These are phyloP conservation scores for Pteropus rufus DNA, from an alignment of 2,797 vertebrate species.

Conservation along the genomic window DNA sequence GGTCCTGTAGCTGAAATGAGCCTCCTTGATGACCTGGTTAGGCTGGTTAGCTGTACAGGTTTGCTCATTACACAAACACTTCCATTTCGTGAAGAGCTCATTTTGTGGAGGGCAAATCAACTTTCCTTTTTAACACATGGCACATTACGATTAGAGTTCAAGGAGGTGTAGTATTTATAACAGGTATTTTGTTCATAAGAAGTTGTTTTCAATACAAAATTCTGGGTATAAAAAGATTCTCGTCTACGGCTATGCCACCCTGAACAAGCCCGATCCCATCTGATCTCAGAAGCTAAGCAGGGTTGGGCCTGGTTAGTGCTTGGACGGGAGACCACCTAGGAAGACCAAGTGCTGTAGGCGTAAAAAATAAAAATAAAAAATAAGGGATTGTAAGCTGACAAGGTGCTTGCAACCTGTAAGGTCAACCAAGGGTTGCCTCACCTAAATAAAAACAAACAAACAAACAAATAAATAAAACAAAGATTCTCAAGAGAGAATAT, in stretches of 20 bases:
- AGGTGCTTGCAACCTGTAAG: too few species aligned
- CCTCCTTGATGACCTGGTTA: background rate
- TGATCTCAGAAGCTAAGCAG: too few species aligned
- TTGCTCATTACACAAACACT: background rate
- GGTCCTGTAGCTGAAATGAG: background rate
- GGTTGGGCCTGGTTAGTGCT: too few species aligned
- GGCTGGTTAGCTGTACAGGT: background rate
- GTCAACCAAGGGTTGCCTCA: too few species aligned
- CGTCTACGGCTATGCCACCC: too few species aligned
- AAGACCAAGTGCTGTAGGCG: too few species aligned
- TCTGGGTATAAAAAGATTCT: background rate
- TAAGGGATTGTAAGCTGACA: too few species aligned
- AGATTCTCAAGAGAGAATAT: background rate
- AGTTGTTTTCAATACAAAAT: background rate
- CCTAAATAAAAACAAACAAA: too few species aligned
- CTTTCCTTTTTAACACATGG: background rate
- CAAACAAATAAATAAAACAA: background rate
- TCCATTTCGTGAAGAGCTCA: background rate
- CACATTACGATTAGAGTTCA: background rate
- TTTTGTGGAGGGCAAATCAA: background rate
- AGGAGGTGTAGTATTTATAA: background rate
- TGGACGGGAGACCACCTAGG: too few species aligned
- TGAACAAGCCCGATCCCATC: too few species aligned
- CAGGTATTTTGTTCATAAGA: background rate
- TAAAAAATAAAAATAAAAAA: too few species aligned